Evolutionary conservation across 2,113 vertebrate genomes (phyloP), one percentile per base, ranked within the genome.

Genomic region (Chaenocephalus aceratus): DNA sequence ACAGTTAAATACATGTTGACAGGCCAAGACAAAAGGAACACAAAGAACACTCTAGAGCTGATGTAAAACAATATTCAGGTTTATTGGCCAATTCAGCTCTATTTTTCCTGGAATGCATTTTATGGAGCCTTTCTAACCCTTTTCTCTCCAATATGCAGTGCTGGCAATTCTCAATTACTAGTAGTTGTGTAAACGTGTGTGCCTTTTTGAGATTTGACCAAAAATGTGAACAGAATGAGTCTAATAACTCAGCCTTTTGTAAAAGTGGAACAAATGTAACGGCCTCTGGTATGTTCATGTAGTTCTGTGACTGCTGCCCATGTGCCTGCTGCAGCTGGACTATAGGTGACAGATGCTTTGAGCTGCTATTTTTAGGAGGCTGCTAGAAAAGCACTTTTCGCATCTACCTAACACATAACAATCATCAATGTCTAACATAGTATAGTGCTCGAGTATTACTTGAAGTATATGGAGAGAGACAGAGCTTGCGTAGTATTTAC

Each of bases 321-420:
- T 45, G 56, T 73, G 21, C 51, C 48, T 44, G 12, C 26, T 74
- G 67, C 64, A 86, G 63, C 85, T 89, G 78, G 75, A 74, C 83
- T 68, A 60, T 78, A 78, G 82, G 89, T 90, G 88, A 88, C 77
- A 92, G 72, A 88, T 91, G 83, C 82, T 83, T 89, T 56, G 36
- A 61, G 86, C 54, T 79, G 73, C 82, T 86, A 87, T 89, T 89
- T 86, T 57, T 46, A 89, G 69, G 66, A 62, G 30, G n/a, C 74
- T 80, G 51, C 63, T 65, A 61, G 60, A 89, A 52, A 77, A 68
- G 59, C 13, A 58, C 48, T 66, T 84, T 87, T 87, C 34, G 18
- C 85, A 76, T 74, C 49, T 78, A 62, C 75, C 30, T 84, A 85
- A 57, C 30, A 91, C n/a, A 73, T 26, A 80, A 23, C 11, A 13